These are phyloP conservation scores for Sebastes iracundus DNA, from an alignment of 2,797 vertebrate genomes.

Conservation along the genomic window DNA sequence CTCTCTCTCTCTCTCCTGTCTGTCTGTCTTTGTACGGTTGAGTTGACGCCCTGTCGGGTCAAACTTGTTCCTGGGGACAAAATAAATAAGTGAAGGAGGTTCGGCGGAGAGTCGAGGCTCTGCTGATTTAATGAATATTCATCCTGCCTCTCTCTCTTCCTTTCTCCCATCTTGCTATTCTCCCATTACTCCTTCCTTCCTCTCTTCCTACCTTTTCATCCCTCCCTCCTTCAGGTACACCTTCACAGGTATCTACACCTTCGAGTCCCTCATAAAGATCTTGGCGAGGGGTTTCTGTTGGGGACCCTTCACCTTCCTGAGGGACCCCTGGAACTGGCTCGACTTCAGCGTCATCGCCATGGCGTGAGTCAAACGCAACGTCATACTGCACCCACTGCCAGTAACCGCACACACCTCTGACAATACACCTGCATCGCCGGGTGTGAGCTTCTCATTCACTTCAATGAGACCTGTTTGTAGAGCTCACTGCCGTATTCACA, in stretches of 20 bases:
- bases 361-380: constrained; percentile 89
- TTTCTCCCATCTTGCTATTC: neutral
- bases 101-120: neutral
- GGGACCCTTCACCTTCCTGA: constrained; percentile 95
- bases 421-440: too few species aligned
- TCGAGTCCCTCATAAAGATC: constrained; percentile 98
- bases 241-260: constrained; percentile 98
- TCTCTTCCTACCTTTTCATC: neutral
- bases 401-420: neutral
- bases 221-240: constrained; percentile 66
- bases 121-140: constrained; percentile 27
- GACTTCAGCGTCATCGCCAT: constrained; percentile 98
- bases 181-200: neutral
- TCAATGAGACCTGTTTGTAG: too few species aligned
- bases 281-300: constrained; percentile 95
- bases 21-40: neutral
- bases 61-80: constrained; percentile 39
- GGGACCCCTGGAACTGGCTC: constrained; percentile 98
- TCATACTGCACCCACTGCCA: neutral
- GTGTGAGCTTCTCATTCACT: too few species aligned
- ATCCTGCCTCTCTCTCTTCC: neutral
- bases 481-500: too few species aligned
- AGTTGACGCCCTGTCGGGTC: neutral
- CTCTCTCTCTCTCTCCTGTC: neutral
- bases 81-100: constrained; percentile 48